Evolutionary conservation across 1,140 invertebrate genomes (phyloP).

Genomic region (Drosophila willistoni): DNA sequence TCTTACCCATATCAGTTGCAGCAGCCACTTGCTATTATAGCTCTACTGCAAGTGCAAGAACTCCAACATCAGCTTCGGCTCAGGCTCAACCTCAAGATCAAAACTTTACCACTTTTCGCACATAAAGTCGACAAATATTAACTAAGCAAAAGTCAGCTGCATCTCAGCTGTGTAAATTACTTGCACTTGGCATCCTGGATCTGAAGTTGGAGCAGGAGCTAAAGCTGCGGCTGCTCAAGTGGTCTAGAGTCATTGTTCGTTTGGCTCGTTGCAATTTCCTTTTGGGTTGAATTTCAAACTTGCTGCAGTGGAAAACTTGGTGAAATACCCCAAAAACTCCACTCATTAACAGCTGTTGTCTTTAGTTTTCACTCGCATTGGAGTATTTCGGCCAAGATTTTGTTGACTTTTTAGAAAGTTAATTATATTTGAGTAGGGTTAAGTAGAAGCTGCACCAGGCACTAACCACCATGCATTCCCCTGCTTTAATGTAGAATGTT

Average conservation of each 20-base stretch:
- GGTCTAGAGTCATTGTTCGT: conserved; percentile 13
- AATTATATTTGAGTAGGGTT: conserved; percentile 64
- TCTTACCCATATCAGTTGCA: conserved; percentile 63
- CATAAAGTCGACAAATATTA: conserved; percentile 68
- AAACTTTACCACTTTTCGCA: conserved; percentile 56
- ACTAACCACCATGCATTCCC: conserved; percentile 3
- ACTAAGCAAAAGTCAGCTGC: conserved; percentile 59
- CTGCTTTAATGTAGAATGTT: conserved; percentile 28
- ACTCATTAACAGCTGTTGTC: conserved; percentile 78
- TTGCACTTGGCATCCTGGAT: conserved; percentile 22
- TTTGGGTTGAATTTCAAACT: background rate
- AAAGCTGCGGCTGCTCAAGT: conserved; percentile 25
- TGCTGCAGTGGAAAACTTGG: conserved; percentile 6
- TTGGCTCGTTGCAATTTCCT: conserved; percentile 18
- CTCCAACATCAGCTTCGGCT: background rate
- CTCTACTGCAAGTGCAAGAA: no score
- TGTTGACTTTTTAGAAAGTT: conserved; percentile 74
- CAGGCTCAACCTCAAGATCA: conserved; percentile 17
- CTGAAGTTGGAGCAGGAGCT: conserved; percentile 11
- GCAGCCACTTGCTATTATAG: conserved; percentile 39
- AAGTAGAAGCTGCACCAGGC: background rate
- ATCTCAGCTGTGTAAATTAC: conserved; percentile 32
- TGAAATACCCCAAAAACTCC: conserved; percentile 61
- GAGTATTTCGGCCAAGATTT: conserved; percentile 50
- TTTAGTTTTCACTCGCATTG: conserved; percentile 58